phyloP scores from a whole-genome alignment of 2,797 vertebrate species.

The Chromis chromis region DNA sequence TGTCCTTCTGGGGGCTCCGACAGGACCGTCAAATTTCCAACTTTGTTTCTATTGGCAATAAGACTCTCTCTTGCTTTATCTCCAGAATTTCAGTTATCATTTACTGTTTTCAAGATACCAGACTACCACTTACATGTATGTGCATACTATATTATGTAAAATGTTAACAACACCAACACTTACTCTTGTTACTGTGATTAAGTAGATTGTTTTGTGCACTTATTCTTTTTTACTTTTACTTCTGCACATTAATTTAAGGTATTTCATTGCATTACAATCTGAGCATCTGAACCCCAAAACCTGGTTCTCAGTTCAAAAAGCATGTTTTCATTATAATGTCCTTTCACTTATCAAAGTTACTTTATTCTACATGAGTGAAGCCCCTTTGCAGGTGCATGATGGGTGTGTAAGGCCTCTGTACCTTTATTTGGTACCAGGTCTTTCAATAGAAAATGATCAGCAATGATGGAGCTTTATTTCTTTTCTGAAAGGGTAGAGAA shows the following conservation, averaged over 20 bases:
- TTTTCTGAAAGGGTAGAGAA: not conserved
- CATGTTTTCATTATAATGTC: no score
- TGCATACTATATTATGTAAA: no score
- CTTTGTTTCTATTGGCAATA: constrained; percentile 23
- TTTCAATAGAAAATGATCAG: not conserved
- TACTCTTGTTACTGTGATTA: no score
- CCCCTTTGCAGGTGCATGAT: not conserved
- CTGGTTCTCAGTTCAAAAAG: no score
- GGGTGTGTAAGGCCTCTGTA: not conserved
- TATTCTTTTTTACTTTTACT: no score
- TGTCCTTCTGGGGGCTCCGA: constrained; percentile 47
- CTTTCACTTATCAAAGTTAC: no score
- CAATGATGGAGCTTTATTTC: not conserved
- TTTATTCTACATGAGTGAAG: no score
- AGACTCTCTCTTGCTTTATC: constrained; percentile 23
- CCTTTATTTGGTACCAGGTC: not conserved
- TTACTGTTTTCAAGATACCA: not conserved
- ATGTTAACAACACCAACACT: no score
- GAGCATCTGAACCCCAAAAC: no score
- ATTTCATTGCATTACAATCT: no score
- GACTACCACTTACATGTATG: not conserved
- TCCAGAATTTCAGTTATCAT: constrained; percentile 1
- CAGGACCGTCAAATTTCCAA: constrained; percentile 14
- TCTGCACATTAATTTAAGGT: no score
- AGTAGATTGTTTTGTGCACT: no score